phyloP scores from a whole-genome alignment of 2,113 vertebrate genomes.

The Semnornis frantzii region DNA sequence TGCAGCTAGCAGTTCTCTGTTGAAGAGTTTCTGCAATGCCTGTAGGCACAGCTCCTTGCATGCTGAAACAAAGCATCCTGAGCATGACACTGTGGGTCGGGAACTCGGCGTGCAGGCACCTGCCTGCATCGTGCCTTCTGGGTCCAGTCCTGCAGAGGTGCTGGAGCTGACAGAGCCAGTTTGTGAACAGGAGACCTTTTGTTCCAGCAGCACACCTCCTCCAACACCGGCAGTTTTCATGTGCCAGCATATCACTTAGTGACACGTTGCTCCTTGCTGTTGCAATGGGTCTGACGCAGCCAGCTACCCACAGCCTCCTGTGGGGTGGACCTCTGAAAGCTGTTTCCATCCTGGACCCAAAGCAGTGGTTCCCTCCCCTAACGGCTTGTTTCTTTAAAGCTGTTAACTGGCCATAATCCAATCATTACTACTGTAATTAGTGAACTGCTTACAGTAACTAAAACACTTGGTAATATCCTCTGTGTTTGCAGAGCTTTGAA shows the following conservation, averaged over 20 bases:
- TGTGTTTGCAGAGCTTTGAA: background rate
- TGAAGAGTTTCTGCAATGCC: background rate
- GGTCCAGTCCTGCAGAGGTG: background rate
- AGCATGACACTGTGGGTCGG: background rate
- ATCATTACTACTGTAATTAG: slow-evolving; percentile 58
- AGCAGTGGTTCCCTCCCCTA: background rate
- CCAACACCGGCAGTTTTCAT: background rate
- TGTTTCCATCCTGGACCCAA: background rate
- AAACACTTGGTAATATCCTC: background rate
- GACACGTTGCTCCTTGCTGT: background rate
- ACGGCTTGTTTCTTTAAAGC: slow-evolving; percentile 36
- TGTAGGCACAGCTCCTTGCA: background rate
- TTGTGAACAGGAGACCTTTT: background rate
- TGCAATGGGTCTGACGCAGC: background rate
- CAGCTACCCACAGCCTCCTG: background rate
- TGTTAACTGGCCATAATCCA: slow-evolving; percentile 55
- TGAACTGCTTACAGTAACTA: slow-evolving; percentile 46
- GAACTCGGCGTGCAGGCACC: background rate
- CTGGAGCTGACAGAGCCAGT: background rate
- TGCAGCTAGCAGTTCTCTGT: background rate
- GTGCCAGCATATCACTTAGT: background rate
- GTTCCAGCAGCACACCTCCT: background rate
- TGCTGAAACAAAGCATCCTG: background rate
- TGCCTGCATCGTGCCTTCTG: background rate
- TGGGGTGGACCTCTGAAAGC: background rate